Conservation (phyloP, 53 echinoderm and acorn worm species). For the Apostichopus leukothele region DNA sequence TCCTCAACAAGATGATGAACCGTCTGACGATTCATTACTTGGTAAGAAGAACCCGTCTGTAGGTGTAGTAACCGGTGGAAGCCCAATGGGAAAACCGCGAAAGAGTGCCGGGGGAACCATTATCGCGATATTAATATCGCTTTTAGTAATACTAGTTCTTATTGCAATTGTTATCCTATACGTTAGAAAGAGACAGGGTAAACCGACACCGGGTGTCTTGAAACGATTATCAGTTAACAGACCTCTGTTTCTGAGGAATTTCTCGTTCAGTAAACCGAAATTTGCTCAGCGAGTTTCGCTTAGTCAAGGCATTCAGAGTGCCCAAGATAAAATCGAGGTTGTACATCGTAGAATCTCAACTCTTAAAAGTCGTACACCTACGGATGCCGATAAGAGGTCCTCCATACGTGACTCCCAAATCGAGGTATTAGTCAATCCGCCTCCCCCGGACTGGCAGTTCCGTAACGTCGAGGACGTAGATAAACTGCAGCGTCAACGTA, state of each 20-base stretch:
- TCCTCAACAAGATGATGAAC: neutral
- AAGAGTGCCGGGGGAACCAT: neutral
- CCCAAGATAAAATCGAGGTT: slow-evolving; percentile 17
- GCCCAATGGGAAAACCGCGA: neutral
- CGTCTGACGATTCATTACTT: neutral
- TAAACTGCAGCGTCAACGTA: slow-evolving; percentile 10
- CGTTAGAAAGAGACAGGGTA: slow-evolving; percentile 7
- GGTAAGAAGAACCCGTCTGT: neutral
- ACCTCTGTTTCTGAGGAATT: slow-evolving; percentile 1
- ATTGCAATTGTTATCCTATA: slow-evolving; percentile 4
- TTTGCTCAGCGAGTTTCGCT: slow-evolving; percentile 5
- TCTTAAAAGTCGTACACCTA: neutral
- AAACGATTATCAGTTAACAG: slow-evolving; percentile 26
- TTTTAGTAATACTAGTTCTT: slow-evolving; percentile 12
- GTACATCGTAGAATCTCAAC: slow-evolving; percentile 29
- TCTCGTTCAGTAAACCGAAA: slow-evolving; percentile 19
- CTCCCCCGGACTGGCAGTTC: slow-evolving; percentile 81
- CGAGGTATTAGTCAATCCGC: slow-evolving; percentile 83
- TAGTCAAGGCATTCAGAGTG: slow-evolving; percentile 13
- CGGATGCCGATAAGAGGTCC: slow-evolving; percentile 16
- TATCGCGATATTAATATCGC: slow-evolving; percentile 17
- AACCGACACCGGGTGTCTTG: slow-evolving; percentile 5
- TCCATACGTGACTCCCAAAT: slow-evolving; percentile 64
- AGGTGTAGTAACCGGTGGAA: neutral
- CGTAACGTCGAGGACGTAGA: slow-evolving; percentile 66